phyloP scores from a whole-genome alignment of 2,797 vertebrate genomes.

The Hoplostethus mediterraneus region DNA sequence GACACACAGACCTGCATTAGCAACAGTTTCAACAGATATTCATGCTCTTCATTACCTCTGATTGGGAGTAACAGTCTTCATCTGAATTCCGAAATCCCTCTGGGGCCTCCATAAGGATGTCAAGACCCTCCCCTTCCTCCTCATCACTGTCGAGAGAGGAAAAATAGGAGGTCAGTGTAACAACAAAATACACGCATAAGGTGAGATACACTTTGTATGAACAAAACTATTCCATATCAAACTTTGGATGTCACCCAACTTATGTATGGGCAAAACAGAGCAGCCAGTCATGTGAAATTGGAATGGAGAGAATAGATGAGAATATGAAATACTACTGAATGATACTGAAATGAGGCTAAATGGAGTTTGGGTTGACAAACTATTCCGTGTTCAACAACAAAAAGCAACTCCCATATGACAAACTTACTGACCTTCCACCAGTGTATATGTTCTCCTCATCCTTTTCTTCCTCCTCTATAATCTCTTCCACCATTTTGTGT shows the following conservation, averaged over 20 bases:
- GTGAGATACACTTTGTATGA: too few species aligned
- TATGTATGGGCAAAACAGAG: too few species aligned
- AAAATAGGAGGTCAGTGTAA: conserved; percentile 6
- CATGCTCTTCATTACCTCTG: conserved; percentile 62
- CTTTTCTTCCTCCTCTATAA: conserved; percentile 22
- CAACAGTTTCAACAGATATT: neutral
- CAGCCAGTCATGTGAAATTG: neutral
- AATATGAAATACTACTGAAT: too few species aligned
- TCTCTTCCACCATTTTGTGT: conserved; percentile 14
- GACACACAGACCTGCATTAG: neutral
- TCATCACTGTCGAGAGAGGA: conserved; percentile 59
- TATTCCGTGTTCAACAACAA: too few species aligned
- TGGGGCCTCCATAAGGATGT: conserved; percentile 82
- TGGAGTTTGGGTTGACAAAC: neutral
- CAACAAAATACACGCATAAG: neutral
- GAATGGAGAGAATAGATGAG: too few species aligned
- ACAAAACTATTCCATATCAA: too few species aligned
- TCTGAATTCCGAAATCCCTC: conserved; percentile 83
- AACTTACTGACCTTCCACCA: conserved; percentile 69
- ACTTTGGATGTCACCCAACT: too few species aligned
- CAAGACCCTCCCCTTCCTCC: conserved; percentile 58
- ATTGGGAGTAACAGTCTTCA: conserved; percentile 78
- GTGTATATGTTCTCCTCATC: conserved; percentile 57
- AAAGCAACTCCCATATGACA: neutral
- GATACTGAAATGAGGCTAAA: neutral